Percentiles rank a stretch among this genome's conserved stretches.
Conservation (phyloP, 2,113 vertebrate genomes). For the Leucoraja erinaceus region DNA sequence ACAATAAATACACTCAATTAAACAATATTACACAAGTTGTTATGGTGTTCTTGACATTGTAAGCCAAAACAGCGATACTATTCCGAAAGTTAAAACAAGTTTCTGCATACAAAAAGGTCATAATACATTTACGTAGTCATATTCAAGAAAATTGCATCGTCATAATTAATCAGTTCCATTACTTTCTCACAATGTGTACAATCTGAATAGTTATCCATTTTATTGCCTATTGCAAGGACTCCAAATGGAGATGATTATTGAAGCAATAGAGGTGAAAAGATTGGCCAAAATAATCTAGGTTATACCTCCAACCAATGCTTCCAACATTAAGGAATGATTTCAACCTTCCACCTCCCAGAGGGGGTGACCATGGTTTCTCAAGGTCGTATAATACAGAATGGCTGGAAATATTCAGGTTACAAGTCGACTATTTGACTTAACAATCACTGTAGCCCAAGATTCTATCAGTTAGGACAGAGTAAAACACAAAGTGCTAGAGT, state of each 20-base stretch:
- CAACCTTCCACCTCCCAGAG: background rate
- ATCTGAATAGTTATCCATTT: background rate
- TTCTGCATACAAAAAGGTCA: background rate
- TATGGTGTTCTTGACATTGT: background rate
- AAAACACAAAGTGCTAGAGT: no score
- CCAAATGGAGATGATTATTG: background rate
- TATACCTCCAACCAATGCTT: background rate
- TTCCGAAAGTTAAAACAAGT: no score
- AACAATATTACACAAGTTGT: background rate
- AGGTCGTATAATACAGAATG: background rate
- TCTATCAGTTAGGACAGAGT: background rate
- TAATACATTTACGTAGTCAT: background rate
- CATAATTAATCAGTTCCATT: background rate
- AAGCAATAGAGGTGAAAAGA: background rate
- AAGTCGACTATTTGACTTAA: background rate
- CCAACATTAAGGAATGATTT: background rate
- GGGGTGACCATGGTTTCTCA: background rate
- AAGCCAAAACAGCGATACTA: background rate
- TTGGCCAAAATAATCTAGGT: background rate
- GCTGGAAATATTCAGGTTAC: background rate
- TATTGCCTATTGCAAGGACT: background rate
- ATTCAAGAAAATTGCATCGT: background rate
- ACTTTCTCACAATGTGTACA: background rate
- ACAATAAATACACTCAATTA: background rate
- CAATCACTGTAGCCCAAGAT: background rate